phyloP scores from a whole-genome alignment of 2,113 vertebrate species.

The Neogobius melanostomus region DNA sequence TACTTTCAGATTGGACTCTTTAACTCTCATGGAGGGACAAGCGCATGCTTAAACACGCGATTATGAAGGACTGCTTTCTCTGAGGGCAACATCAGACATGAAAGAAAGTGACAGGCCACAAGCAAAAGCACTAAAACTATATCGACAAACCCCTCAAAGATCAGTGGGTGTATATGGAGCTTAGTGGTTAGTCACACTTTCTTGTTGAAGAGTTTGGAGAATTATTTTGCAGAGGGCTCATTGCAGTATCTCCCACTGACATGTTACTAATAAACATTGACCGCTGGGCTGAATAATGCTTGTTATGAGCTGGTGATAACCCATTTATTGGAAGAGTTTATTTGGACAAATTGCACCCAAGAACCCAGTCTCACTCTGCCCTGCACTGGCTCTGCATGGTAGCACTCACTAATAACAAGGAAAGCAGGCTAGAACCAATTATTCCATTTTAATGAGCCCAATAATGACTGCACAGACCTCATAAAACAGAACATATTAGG shows the following conservation, averaged over 20 bases:
- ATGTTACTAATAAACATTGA: conserved; percentile 14
- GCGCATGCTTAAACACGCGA: conserved; percentile 2
- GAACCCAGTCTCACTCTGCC: conserved; percentile 25
- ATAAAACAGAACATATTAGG: conserved; percentile 49
- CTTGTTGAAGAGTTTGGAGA: conserved; percentile 23
- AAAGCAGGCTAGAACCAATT: conserved; percentile 43
- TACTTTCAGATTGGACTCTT: conserved; percentile 5
- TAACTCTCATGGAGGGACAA: background rate
- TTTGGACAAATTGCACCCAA: conserved; percentile 45
- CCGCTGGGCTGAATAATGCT: background rate
- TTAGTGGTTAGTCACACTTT: conserved; percentile 5
- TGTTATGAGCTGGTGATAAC: conserved; percentile 20
- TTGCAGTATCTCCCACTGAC: conserved; percentile 9
- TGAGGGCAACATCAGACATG: background rate
- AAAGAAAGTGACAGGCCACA: background rate
- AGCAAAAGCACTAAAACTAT: background rate
- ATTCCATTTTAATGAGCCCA: conserved; percentile 65
- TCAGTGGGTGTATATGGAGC: too few relatives aligned
- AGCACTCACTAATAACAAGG: conserved; percentile 37
- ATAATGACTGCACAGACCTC: conserved; percentile 54
- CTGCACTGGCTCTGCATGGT: conserved; percentile 38
- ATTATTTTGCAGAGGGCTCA: conserved; percentile 3
- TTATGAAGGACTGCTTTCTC: background rate
- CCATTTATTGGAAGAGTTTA: conserved; percentile 30
- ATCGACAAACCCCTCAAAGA: background rate